A percentile compares a stretch with the other conserved stretches of the same genome.
Conservation (phyloP, 2,797 vertebrate genomes). For the Micromesistius poutassou region DNA sequence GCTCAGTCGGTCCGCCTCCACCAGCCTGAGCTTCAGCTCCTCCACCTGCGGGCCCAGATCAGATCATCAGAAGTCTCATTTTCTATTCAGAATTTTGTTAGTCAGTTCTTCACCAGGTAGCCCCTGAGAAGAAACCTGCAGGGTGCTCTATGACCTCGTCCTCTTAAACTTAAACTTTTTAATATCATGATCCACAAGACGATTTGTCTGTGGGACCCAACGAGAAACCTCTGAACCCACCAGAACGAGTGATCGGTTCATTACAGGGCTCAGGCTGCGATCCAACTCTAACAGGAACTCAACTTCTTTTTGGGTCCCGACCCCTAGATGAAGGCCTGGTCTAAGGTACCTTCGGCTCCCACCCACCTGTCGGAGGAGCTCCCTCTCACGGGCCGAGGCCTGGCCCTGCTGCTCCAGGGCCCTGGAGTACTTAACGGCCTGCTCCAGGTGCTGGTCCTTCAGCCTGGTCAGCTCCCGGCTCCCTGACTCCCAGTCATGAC, state of each 20-base stretch:
- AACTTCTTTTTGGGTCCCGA: too few relatives aligned
- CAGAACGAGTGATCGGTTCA: too few relatives aligned
- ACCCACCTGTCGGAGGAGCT: constrained; percentile 72
- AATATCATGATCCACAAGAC: too few relatives aligned
- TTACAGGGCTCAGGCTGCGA: too few relatives aligned
- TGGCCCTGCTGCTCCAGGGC: constrained; percentile 85
- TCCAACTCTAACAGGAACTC: too few relatives aligned
- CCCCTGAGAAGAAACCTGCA: too few relatives aligned
- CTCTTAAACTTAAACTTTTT: too few relatives aligned
- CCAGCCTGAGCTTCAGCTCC: constrained; percentile 81
- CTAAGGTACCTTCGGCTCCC: background rate
- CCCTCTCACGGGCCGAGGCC: constrained; percentile 77
- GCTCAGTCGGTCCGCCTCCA: constrained; percentile 66
- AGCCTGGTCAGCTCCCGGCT: constrained; percentile 83
- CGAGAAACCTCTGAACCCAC: too few relatives aligned
- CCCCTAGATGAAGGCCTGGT: too few relatives aligned
- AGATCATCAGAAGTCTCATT: constrained; percentile 14
- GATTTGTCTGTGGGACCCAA: too few relatives aligned
- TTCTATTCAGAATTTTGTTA: background rate
- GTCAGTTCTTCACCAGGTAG: background rate
- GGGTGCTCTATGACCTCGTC: too few relatives aligned
- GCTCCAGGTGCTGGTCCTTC: constrained; percentile 88
- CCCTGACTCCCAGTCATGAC: constrained; percentile 78
- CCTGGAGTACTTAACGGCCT: constrained; percentile 87
- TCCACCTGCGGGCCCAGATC: constrained; percentile 76